Evolutionary conservation across 2,113 vertebrate genomes (phyloP).

Genomic region (Leucosticte australis): DNA sequence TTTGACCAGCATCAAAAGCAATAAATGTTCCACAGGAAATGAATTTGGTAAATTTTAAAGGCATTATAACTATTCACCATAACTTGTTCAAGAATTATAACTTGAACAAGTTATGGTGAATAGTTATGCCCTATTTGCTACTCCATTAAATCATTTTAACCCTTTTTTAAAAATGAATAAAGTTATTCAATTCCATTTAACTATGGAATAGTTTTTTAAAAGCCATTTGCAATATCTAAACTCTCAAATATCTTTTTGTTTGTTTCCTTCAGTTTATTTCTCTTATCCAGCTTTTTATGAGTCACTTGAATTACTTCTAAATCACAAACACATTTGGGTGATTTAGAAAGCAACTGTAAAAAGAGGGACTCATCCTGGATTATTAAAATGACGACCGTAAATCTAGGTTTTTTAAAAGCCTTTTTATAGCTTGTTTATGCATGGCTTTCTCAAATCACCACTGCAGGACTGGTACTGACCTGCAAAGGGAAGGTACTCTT

Average conservation of each 20-base stretch:
- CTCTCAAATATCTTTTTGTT: not conserved
- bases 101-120: no score
- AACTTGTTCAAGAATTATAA: conserved; percentile 1
- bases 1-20: not conserved
- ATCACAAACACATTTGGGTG: not conserved
- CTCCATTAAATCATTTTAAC: not conserved
- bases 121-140: no score
- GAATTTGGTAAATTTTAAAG: not conserved
- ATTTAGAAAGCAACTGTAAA: not conserved
- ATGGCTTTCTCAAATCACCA: not conserved
- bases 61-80: not conserved
- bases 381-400: not conserved
- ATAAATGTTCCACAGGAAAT: not conserved
- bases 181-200: not conserved
- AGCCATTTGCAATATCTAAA: not conserved
- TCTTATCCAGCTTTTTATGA: not conserved
- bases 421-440: not conserved
- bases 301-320: not conserved
- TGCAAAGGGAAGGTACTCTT: not conserved
- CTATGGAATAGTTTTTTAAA: not conserved
- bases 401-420: not conserved
- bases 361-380: not conserved
- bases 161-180: not conserved
- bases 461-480: not conserved
- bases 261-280: not conserved